These are phyloP conservation scores for Urosaurus nigricauda DNA, from an alignment of 2,797 vertebrate genomes.

Conservation along the genomic window DNA sequence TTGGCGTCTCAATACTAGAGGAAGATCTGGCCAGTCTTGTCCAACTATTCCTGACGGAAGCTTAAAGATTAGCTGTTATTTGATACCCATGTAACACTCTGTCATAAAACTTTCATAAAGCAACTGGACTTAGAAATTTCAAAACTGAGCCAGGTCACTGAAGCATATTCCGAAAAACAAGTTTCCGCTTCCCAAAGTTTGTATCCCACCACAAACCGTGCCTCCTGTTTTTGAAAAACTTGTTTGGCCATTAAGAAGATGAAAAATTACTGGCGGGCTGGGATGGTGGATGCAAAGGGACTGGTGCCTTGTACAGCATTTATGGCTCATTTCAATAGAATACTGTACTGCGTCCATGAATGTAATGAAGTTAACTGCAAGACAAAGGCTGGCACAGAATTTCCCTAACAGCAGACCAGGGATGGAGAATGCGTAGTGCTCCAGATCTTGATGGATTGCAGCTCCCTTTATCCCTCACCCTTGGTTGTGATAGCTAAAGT, in stretches of 20 bases:
- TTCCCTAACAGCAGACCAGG: neutral
- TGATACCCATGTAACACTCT: neutral
- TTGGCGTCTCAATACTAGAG: constrained; percentile 32
- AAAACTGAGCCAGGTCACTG: constrained; percentile 41
- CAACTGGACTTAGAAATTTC: constrained; percentile 31
- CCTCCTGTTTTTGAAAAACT: neutral
- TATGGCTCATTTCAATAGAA: constrained; percentile 23
- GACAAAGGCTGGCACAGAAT: neutral
- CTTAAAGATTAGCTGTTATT: constrained; percentile 1
- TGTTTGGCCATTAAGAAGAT: neutral
- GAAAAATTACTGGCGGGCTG: too few relatives aligned
- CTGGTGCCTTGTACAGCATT: neutral
- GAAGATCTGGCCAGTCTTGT: constrained; percentile 43
- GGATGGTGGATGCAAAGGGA: neutral
- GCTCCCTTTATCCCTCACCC: neutral
- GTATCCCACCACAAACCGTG: neutral
- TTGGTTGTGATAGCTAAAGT: neutral
- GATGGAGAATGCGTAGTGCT: neutral
- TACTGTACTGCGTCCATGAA: constrained; percentile 62
- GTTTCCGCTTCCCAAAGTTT: constrained; percentile 1
- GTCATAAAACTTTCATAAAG: constrained; percentile 35
- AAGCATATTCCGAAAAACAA: constrained; percentile 21
- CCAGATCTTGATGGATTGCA: neutral
- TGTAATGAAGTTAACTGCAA: constrained; percentile 44
- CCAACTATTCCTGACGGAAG: constrained; percentile 39